These are phyloP conservation scores for Epistrophe eligans DNA, from an alignment of 2,888 invertebrate species.

Conservation along the genomic window DNA sequence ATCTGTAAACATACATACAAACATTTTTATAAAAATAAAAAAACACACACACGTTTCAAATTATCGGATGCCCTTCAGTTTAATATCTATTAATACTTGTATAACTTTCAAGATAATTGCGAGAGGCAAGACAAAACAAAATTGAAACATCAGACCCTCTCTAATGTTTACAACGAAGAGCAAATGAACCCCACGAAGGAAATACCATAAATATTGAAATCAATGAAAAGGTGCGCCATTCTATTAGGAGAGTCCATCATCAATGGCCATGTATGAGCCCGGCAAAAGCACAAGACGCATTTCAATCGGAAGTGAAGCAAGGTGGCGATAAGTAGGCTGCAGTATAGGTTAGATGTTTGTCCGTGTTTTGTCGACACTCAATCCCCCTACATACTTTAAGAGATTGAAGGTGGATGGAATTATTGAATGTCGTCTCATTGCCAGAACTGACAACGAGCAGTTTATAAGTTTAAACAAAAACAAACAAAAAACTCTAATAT, in stretches of 20 bases:
- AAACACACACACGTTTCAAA: slow-evolving; percentile 2
- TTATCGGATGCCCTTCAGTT: slow-evolving; percentile 12
- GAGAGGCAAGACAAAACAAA: slow-evolving; percentile 13
- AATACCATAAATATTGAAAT: slow-evolving; percentile 43
- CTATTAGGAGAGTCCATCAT: slow-evolving; percentile 18
- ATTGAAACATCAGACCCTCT: slow-evolving; percentile 2
- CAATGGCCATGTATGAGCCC: slow-evolving; percentile 37
- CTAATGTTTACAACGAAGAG: background rate
- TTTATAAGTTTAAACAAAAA: slow-evolving; percentile 41
- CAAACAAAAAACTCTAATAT: slow-evolving; percentile 44
- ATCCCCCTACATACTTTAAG: slow-evolving; percentile 33
- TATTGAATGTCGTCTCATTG: slow-evolving; percentile 22
- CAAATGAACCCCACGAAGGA: slow-evolving; percentile 14
- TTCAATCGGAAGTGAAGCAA: slow-evolving; percentile 61
- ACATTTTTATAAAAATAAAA: background rate
- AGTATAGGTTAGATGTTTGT: slow-evolving; percentile 32
- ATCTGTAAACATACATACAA: slow-evolving; percentile 41
- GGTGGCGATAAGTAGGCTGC: slow-evolving; percentile 18
- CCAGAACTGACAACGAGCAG: slow-evolving; percentile 35
- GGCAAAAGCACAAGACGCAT: slow-evolving; percentile 27
- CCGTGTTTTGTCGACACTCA: background rate
- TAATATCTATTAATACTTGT: slow-evolving; percentile 18
- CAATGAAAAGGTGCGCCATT: slow-evolving; percentile 62
- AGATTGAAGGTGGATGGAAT: slow-evolving; percentile 52
- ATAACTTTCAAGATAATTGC: slow-evolving; percentile 60